Conservation (phyloP, 1,140 invertebrate genomes). For the Drosophila cardini region DNA sequence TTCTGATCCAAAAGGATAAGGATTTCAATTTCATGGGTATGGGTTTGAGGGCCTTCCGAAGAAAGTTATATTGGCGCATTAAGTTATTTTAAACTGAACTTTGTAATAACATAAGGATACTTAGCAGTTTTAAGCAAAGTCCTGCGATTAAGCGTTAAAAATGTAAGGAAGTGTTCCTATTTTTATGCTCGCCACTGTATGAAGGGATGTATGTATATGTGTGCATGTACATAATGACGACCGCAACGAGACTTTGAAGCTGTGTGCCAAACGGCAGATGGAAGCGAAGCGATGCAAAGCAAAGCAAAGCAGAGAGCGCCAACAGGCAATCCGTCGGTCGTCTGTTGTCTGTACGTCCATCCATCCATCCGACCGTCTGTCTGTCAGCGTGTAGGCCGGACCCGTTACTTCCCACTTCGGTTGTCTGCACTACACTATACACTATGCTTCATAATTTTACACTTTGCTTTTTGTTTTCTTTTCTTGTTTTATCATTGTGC, state of each 20-base stretch:
- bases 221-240: slow-evolving; percentile 22
- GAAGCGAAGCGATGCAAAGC: slow-evolving; percentile 21
- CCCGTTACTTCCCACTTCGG: slow-evolving; percentile 51
- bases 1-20: too few relatives aligned
- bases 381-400: slow-evolving; percentile 33
- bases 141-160: too few relatives aligned
- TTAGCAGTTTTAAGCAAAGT: too few relatives aligned
- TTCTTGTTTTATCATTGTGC: slow-evolving; percentile 14
- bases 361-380: slow-evolving; percentile 14
- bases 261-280: slow-evolving; percentile 54
- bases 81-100: too few relatives aligned
- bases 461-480: slow-evolving; percentile 24
- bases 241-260: slow-evolving; percentile 31
- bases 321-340: slow-evolving; percentile 28
- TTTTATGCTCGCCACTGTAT: too few relatives aligned
- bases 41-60: too few relatives aligned
- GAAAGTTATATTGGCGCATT: too few relatives aligned
- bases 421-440: slow-evolving; percentile 18
- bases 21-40: too few relatives aligned
- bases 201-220: neutral
- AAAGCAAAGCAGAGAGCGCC: slow-evolving; percentile 31
- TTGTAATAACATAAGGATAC: too few relatives aligned
- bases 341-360: neutral
- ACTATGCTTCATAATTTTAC: slow-evolving; percentile 35
- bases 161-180: too few relatives aligned